Base-by-base conservation (phyloP, 2,888 invertebrate species). In the Eilema sororculum region DNA sequence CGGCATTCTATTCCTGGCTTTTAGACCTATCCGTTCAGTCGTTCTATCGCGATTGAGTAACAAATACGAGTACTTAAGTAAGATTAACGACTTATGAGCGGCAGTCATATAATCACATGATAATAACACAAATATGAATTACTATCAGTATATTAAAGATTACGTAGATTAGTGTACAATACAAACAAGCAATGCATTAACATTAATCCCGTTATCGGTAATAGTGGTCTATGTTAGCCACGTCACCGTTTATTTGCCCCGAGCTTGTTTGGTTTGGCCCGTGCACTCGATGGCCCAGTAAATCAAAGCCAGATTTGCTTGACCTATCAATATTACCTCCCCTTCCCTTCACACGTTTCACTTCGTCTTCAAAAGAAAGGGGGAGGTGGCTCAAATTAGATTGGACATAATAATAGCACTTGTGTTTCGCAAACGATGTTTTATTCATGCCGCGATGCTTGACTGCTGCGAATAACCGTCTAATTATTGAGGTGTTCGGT, bases 401-500 rank as follows among this genome's bases (percentile, higher is more conserved):
- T 71, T 87, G 89, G 91, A 71, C 78, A 78, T 77, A 78, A 82
- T 84, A 86, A 86, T 87, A 84, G 89, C 89, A 89, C 90, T 91
- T 87, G 89, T 88, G 89, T 90, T 91, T 86, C 87, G 87, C 88
- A 85, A 87, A 89, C 84, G 86, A 93, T 94, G 94, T 94, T 93
- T 94, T 94, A 94, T 94, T 94, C 94, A 94, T 93, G 89, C 81
- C 88, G 85, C 89, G 89, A 90, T 87, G 90, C 89, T 90, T 87
- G 86, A 84, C 86, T 89, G 86, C 90, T 86, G 89, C 85, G 91
- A 91, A 91, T 92, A 91, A 91, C 91, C 89, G 90, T 85, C 91
- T 94, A 94, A 93, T 93, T 94, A 92, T 92, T 89, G 87, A 92
- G 91, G 92, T 92, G 90, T 90, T 89, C 87, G 85, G 83, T 65